Conservation (phyloP, 2,888 invertebrate species). For the Bembecia ichneumoniformis region DNA sequence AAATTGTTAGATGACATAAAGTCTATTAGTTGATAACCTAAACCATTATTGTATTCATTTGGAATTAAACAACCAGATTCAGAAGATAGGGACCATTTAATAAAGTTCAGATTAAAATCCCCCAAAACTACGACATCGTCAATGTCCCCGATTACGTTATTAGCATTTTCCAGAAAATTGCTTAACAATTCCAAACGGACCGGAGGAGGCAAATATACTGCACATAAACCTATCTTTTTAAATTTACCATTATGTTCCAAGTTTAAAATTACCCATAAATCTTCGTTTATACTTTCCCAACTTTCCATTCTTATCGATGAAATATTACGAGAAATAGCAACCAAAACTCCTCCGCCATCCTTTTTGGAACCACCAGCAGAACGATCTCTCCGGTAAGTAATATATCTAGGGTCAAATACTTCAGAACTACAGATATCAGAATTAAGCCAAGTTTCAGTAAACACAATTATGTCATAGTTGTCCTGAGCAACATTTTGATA, state of each 20-base stretch:
- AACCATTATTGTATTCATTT: too few relatives aligned
- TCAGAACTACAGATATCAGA: conserved; percentile 3
- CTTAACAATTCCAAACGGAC: too few relatives aligned
- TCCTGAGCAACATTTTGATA: conserved; percentile 1
- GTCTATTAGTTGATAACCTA: too few relatives aligned
- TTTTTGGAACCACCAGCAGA: not conserved
- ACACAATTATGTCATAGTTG: conserved; percentile 5
- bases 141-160: too few relatives aligned
- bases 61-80: too few relatives aligned
- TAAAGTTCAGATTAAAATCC: too few relatives aligned
- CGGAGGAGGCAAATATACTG: too few relatives aligned
- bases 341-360: not conserved
- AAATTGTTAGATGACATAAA: too few relatives aligned
- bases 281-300: not conserved
- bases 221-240: too few relatives aligned
- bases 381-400: conserved; percentile 6
- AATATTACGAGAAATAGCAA: not conserved
- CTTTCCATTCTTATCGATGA: not conserved
- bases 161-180: too few relatives aligned
- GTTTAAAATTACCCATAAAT: not conserved
- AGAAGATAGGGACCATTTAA: too few relatives aligned
- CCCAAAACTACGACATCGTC: too few relatives aligned
- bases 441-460: conserved; percentile 9
- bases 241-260: not conserved
- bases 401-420: conserved; percentile 8